These are phyloP conservation scores for Raphicerus campestris DNA, from an alignment of 2,113 vertebrate species.

Conservation along the genomic window DNA sequence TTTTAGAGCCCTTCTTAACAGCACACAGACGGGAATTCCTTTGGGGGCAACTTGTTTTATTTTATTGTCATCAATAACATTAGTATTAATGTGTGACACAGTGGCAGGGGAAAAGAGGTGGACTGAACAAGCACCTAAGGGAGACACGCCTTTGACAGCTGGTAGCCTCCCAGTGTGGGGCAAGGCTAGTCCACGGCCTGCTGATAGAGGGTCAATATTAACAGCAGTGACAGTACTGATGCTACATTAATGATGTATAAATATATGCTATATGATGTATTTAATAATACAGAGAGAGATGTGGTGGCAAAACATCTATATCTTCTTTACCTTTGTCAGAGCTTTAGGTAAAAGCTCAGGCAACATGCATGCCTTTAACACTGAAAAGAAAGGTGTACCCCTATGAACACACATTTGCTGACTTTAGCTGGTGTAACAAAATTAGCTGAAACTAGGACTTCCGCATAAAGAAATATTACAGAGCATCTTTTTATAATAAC, in stretches of 20 bases:
- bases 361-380: neutral
- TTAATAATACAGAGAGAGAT: neutral
- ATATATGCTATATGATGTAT: neutral
- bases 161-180: neutral
- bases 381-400: neutral
- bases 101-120: neutral
- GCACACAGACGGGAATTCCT: neutral
- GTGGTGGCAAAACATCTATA: neutral
- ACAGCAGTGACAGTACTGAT: neutral
- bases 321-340: neutral
- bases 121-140: neutral
- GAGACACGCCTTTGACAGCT: neutral
- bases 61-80: conserved; percentile 8
- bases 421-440: neutral
- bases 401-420: neutral
- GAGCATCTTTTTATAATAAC: neutral
- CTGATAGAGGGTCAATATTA: neutral
- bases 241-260: neutral
- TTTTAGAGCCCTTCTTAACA: conserved; percentile 19
- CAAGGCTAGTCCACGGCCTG: neutral
- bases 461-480: neutral
- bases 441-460: neutral
- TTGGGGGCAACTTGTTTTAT: neutral
- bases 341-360: neutral
- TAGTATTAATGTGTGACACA: neutral